These are phyloP conservation scores for Eupithecia subumbrata DNA, from an alignment of 2,888 invertebrate genomes.

Conservation along the genomic window DNA sequence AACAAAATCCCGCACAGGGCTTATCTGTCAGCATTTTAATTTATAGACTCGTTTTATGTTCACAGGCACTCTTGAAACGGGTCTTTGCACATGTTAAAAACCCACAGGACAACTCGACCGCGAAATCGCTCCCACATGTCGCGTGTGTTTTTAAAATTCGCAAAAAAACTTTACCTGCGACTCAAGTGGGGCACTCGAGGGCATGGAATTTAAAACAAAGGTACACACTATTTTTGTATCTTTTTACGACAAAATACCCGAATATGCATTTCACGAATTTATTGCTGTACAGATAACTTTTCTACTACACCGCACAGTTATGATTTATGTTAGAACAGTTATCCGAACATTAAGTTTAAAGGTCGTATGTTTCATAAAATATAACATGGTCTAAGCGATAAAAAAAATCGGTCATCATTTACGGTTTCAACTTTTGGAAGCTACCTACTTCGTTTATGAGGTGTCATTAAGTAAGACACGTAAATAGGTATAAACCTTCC, in stretches of 20 bases:
- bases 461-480: background rate
- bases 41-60: constrained; percentile 38
- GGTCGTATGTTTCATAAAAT: background rate
- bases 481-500: background rate
- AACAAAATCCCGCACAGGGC: constrained; percentile 35
- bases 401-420: background rate
- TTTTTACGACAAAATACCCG: constrained; percentile 12
- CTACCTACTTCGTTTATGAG: background rate
- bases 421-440: background rate
- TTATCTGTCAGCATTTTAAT: constrained; percentile 43
- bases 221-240: constrained; percentile 24
- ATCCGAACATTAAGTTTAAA: background rate
- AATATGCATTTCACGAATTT: constrained; percentile 13
- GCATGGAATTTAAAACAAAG: constrained; percentile 33
- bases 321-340: background rate
- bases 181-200: constrained; percentile 52
- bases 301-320: background rate
- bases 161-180: constrained; percentile 57
- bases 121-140: constrained; percentile 65
- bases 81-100: constrained; percentile 57
- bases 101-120: constrained; percentile 56
- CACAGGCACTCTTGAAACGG: constrained; percentile 41
- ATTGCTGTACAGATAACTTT: constrained; percentile 6
- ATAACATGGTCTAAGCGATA: background rate
- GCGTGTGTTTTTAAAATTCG: constrained; percentile 44